These are phyloP conservation scores for Lerema accius DNA, from an alignment of 1,140 invertebrate species.

Conservation along the genomic window DNA sequence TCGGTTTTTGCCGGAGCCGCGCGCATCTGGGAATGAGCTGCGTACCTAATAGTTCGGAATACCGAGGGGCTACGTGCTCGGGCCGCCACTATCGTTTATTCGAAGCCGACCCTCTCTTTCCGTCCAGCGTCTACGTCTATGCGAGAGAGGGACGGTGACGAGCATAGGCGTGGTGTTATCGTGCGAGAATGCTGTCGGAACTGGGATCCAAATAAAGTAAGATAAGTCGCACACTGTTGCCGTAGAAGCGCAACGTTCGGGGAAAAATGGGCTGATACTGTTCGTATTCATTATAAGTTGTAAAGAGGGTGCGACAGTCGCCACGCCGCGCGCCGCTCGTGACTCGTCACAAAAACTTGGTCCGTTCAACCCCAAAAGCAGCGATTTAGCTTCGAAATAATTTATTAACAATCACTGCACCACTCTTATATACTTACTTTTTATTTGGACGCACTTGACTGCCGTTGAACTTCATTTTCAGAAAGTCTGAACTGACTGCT, in stretches of 20 bases:
- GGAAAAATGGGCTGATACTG: conserved; percentile 34
- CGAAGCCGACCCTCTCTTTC: conserved; percentile 38
- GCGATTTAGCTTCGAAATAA: conserved; percentile 31
- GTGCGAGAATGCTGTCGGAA: conserved; percentile 51
- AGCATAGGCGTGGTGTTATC: conserved; percentile 41
- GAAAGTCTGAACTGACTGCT: too few species aligned
- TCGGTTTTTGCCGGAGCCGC: conserved; percentile 38
- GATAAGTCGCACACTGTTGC: conserved; percentile 38
- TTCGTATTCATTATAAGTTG: conserved; percentile 33
- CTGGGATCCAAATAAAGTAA: conserved; percentile 50
- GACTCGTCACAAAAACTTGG: conserved; percentile 23
- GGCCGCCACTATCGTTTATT: conserved; percentile 40
- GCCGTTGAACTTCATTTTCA: too few species aligned
- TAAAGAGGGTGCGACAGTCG: conserved; percentile 33
- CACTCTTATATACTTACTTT: conserved; percentile 11
- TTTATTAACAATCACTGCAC: conserved; percentile 23
- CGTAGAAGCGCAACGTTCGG: conserved; percentile 32
- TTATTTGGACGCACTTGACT: not conserved
- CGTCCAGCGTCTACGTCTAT: not conserved
- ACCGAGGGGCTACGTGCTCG: conserved; percentile 42
- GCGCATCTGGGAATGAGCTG: conserved; percentile 45
- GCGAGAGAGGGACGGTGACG: not conserved
- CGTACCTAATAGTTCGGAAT: conserved; percentile 48
- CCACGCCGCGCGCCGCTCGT: conserved; percentile 1
- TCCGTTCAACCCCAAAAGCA: conserved; percentile 12